These are phyloP conservation scores for Taphrorychus bicolor DNA, from an alignment of 2,888 invertebrate genomes.

Conservation along the genomic window DNA sequence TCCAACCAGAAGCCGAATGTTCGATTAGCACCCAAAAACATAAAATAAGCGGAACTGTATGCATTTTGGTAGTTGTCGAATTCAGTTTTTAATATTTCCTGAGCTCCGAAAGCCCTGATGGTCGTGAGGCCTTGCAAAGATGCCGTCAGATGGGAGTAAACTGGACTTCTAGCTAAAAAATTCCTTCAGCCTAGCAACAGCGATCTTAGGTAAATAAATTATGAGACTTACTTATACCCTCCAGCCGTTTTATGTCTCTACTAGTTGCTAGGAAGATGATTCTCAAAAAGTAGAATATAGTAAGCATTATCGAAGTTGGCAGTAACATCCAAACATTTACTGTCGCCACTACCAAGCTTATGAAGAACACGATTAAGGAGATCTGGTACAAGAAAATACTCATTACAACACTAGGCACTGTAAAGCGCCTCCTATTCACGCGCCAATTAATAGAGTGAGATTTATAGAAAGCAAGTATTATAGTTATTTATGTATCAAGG, in stretches of 20 bases:
- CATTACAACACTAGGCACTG: too few species aligned
- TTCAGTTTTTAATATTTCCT: conserved; percentile 66
- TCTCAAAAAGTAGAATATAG: conserved; percentile 42
- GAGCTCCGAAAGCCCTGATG: conserved; percentile 74
- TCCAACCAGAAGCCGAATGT: conserved; percentile 77
- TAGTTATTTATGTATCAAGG: too few species aligned
- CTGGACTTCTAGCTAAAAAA: conserved; percentile 74
- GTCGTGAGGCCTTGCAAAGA: conserved; percentile 79
- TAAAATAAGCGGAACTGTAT: conserved; percentile 77
- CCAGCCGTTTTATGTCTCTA: conserved; percentile 45
- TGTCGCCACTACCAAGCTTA: conserved; percentile 36
- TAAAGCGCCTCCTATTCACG: too few species aligned
- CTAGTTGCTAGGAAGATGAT: conserved; percentile 43
- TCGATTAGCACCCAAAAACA: conserved; percentile 68
- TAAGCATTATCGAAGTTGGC: conserved; percentile 39
- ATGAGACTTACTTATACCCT: conserved; percentile 42
- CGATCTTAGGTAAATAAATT: background rate
- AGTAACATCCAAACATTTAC: conserved; percentile 45
- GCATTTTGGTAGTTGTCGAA: conserved; percentile 69
- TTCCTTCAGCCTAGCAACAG: too few species aligned
- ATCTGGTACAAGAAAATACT: too few species aligned
- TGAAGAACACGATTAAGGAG: conserved; percentile 38
- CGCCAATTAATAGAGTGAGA: too few species aligned
- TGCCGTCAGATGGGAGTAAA: conserved; percentile 77
- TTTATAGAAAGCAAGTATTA: too few species aligned